These are phyloP conservation scores for Paramuricea clavata DNA, from an alignment of 92 coral and sea anemone species.

Conservation along the genomic window DNA sequence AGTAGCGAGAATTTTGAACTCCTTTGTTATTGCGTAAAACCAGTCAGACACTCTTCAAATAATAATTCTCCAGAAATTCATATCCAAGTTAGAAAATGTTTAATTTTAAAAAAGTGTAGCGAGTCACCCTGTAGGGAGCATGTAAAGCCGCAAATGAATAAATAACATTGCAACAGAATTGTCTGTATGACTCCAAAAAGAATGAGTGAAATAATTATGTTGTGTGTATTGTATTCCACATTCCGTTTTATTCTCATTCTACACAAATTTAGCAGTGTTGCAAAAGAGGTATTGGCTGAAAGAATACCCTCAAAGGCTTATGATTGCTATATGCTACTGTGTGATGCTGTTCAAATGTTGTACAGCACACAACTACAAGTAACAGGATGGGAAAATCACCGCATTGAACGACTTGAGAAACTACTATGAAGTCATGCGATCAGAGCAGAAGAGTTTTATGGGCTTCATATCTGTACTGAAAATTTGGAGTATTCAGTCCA, in stretches of 20 bases:
- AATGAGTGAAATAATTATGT: neutral
- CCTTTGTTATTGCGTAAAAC: no score
- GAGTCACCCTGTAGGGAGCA: no score
- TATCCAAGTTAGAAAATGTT: no score
- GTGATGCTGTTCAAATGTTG: slow-evolving; percentile 63
- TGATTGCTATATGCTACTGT: slow-evolving; percentile 67
- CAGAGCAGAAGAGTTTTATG: slow-evolving; percentile 78
- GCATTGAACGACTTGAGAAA: slow-evolving; percentile 47
- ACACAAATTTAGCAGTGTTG: slow-evolving; percentile 1
- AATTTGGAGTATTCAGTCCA: slow-evolving; percentile 55
- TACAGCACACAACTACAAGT: slow-evolving; percentile 36
- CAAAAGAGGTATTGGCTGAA: slow-evolving; percentile 77
- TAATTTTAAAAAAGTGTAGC: no score
- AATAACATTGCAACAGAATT: neutral
- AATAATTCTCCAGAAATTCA: no score
- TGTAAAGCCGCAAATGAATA: no score
- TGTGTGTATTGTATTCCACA: neutral
- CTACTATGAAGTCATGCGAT: slow-evolving; percentile 75
- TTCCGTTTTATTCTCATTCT: neutral
- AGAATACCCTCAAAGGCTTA: slow-evolving; percentile 74
- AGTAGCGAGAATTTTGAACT: no score
- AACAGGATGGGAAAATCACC: slow-evolving; percentile 54
- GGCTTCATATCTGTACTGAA: slow-evolving; percentile 43
- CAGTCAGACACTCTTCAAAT: no score
- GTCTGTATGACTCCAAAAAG: no score